Conservation (phyloP, 1,140 invertebrate genomes). For the Drosophila rufa region DNA sequence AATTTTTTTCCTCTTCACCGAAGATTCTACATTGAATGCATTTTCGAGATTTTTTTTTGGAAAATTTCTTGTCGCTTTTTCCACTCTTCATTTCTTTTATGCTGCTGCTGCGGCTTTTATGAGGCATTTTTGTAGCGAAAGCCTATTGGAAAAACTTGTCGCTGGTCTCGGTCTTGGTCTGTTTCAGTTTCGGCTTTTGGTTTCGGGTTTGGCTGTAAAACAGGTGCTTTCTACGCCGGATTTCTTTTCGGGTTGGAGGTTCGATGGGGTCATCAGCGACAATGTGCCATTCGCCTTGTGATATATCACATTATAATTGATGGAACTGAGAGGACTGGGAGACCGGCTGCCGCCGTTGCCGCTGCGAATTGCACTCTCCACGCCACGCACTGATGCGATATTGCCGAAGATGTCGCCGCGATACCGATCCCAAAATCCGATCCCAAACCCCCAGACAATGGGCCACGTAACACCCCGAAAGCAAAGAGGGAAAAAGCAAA, state of each 20-base stretch:
- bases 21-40: conserved; percentile 68
- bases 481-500: conserved; percentile 31
- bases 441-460: conserved; percentile 40
- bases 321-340: conserved; percentile 37
- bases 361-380: conserved; percentile 55
- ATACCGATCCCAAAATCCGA: conserved; percentile 8
- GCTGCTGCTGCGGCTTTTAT: conserved; percentile 64
- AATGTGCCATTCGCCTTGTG: conserved; percentile 64
- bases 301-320: conserved; percentile 82
- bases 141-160: conserved; percentile 78
- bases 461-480: conserved; percentile 33
- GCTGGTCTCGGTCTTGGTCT: conserved; percentile 39
- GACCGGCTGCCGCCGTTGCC: conserved; percentile 27
- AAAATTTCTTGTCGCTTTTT: conserved; percentile 42
- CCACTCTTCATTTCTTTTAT: conserved; percentile 40
- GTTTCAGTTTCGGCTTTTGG: conserved; percentile 30
- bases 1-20: conserved; percentile 46
- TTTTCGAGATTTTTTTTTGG: conserved; percentile 12
- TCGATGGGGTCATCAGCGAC: conserved; percentile 37
- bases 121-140: conserved; percentile 82
- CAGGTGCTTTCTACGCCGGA: conserved; percentile 74
- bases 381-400: conserved; percentile 49
- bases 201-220: conserved; percentile 60
- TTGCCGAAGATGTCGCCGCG: conserved; percentile 37
- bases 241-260: conserved; percentile 33